Conservation (phyloP, 2,888 invertebrate species). For the Hecatera dysodea region DNA sequence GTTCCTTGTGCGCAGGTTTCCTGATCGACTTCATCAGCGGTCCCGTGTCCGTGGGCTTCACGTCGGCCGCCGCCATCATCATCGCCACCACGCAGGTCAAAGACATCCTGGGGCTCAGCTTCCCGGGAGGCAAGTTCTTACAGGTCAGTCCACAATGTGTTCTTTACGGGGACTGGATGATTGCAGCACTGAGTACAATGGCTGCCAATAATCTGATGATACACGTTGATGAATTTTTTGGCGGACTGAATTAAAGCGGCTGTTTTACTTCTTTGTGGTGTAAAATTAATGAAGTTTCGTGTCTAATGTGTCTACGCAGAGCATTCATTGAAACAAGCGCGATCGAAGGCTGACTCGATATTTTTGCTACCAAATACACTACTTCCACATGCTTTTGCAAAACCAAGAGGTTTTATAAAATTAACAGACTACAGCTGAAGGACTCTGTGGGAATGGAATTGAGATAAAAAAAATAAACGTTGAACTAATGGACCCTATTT, state of each 20-base stretch:
- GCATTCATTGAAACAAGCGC: too few relatives aligned
- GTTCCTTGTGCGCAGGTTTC: slow-evolving; percentile 90
- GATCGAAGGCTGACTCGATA: too few relatives aligned
- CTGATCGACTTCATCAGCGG: slow-evolving; percentile 96
- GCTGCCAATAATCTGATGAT: neutral
- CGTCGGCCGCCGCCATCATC: slow-evolving; percentile 95
- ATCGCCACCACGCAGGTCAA: slow-evolving; percentile 95
- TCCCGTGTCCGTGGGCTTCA: slow-evolving; percentile 95
- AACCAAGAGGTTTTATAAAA: too few relatives aligned
- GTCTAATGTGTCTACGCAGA: too few relatives aligned
- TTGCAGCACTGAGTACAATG: neutral
- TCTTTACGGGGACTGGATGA: neutral
- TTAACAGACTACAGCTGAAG: too few relatives aligned
- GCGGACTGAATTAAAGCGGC: too few relatives aligned
- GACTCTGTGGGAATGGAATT: too few relatives aligned
- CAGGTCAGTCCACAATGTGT: slow-evolving; percentile 77
- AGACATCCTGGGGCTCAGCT: slow-evolving; percentile 93
- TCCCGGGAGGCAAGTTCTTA: slow-evolving; percentile 93
- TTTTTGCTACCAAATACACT: too few relatives aligned
- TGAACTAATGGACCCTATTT: neutral
- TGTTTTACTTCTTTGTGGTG: too few relatives aligned
- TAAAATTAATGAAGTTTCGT: too few relatives aligned
- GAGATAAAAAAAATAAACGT: too few relatives aligned
- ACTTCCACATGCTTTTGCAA: too few relatives aligned
- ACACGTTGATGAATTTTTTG: neutral